Conservation (phyloP, 2,113 vertebrate species). For the Cynocephalus volans region DNA sequence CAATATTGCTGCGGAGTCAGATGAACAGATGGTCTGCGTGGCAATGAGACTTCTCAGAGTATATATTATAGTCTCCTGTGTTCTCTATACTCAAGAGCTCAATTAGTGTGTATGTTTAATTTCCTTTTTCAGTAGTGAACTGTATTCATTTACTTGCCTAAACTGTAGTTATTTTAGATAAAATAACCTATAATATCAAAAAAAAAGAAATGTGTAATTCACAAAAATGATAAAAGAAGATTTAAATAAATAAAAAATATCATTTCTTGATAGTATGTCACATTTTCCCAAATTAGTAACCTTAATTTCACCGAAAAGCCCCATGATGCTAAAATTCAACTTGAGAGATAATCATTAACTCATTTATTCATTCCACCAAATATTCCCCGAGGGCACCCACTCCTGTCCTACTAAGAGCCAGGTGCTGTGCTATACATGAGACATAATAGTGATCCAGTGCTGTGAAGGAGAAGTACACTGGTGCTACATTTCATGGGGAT, state of each 20-base stretch:
- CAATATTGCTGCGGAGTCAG: background rate
- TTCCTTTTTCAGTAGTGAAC: slow-evolving; percentile 48
- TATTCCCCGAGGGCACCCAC: background rate
- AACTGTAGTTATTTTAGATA: background rate
- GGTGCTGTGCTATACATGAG: background rate
- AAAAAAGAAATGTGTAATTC: background rate
- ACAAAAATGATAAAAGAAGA: background rate
- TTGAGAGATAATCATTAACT: slow-evolving; percentile 42
- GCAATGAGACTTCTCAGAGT: background rate
- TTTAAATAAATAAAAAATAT: slow-evolving; percentile 11
- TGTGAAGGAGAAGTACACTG: background rate
- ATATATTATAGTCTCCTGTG: background rate
- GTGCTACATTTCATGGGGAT: background rate
- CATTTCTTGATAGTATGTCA: background rate
- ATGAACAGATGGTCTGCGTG: background rate
- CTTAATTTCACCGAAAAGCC: slow-evolving; percentile 26
- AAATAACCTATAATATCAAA: background rate
- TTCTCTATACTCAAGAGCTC: slow-evolving; percentile 35
- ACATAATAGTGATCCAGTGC: background rate
- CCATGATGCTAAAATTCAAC: slow-evolving; percentile 44
- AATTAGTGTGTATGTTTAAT: slow-evolving; percentile 57
- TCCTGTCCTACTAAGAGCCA: background rate
- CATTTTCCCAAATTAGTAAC: slow-evolving; percentile 48
- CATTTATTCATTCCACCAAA: background rate
- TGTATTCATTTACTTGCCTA: background rate